Evolutionary conservation across 2,113 vertebrate species (phyloP), one percentile per base, ranked within the genome.

Genomic region (Phodopus roborovskii): DNA sequence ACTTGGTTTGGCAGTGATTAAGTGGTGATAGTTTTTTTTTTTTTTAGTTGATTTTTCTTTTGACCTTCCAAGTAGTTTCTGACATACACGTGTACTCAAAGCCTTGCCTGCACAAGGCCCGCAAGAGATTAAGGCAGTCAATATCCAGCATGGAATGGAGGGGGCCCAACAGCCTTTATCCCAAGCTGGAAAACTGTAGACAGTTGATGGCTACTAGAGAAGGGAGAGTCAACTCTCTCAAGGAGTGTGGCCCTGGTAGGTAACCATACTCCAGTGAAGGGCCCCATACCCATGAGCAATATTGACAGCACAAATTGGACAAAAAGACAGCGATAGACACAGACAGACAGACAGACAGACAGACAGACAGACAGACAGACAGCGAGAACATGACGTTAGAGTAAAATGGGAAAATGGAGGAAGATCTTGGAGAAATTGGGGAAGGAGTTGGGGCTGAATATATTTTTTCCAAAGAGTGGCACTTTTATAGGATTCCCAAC

Each of bases 1-100:
- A 88, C 73, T 75, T 91, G 82, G 73, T 16, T 82, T 91, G 87
- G 73, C 42, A 93, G 73, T 85, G 30, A 50, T 19, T 94, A 60
- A 53, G 39, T 85, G 82, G 79, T 86, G 50, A 64, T n/a, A n/a
- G n/a, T n/a, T n/a, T n/a, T n/a, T 73, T 66, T 22, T 24, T 24
- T 64, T 86, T 92, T 95, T 22, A 10, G 71, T 58, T 88, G 48
- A 20, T 42, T 79, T 68, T 74, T 92, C 83, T 92, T 77, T 81
- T 92, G 22, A 94, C 36, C 19, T 77, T 19, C 17, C 12, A 5
- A 66, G 42, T 45, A 15, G 42, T 48, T 75, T 48, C 74, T 48
- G 24, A 24, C 74, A 48, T 48, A 75, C 12, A 45, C 39, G 48
- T 75, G 73, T 26, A 7, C 73, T 45, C 39, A 13, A 10, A 45